A percentile compares a stretch with the other conserved stretches of the same genome.
Evolutionary conservation across 35 echinoderm and acorn worm species (phyloP).

Genomic region (Diadema setosum): DNA sequence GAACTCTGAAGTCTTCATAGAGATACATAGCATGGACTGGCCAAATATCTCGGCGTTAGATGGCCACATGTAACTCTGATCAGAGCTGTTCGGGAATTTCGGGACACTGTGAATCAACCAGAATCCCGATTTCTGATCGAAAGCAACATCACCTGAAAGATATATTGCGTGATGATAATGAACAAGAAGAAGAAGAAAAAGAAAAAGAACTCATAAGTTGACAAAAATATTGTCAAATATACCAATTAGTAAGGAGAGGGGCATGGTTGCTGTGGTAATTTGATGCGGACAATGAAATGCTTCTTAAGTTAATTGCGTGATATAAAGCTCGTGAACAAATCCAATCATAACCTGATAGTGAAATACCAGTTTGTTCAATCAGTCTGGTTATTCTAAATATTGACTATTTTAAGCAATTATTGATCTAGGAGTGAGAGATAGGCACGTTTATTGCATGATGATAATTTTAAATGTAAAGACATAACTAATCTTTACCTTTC

Average conservation of each 20-base stretch:
- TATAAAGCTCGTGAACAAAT: too few species aligned
- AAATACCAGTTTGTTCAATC: not conserved
- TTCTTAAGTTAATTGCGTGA: too few species aligned
- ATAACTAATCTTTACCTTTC: not conserved
- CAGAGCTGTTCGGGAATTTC: conserved; percentile 55
- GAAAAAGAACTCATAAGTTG: too few species aligned
- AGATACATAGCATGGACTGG: conserved; percentile 76
- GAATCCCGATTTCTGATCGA: conserved; percentile 55
- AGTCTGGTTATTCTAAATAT: not conserved
- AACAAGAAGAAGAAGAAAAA: not conserved
- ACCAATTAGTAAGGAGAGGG: not conserved
- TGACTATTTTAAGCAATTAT: not conserved
- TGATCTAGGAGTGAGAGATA: not conserved
- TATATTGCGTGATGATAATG: not conserved
- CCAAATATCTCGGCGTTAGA: conserved; percentile 52
- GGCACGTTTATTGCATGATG: too few species aligned
- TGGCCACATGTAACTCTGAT: conserved; percentile 63
- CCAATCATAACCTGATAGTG: too few species aligned
- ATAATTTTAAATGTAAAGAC: not conserved
- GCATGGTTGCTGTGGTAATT: not conserved
- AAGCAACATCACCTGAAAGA: conserved; percentile 60
- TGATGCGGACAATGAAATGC: not conserved
- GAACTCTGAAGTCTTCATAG: conserved; percentile 8
- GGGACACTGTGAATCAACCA: conserved; percentile 95
- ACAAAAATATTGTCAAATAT: too few species aligned